Base-by-base conservation (phyloP, 2,113 vertebrate species). In the Engystomops pustulosus region DNA sequence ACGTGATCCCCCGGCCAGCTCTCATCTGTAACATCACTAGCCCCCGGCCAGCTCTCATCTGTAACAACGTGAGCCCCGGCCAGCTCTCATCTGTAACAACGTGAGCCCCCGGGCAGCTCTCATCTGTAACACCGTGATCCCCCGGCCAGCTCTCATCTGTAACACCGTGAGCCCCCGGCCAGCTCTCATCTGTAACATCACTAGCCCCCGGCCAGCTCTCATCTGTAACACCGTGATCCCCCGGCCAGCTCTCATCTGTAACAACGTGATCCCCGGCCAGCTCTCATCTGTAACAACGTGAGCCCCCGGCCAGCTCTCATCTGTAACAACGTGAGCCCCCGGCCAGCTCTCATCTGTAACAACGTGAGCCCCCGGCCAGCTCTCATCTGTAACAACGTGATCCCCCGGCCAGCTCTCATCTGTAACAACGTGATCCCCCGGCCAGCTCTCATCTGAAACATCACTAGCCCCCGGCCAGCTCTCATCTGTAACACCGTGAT, bases 251-350 rank as follows among this genome's bases (percentile, higher is more conserved):
- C 65, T 75, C 65, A 6, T 83, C n/a, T 38, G 60, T 47, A 11
- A 74, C 74, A 76, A 51, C 34, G 27, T 76, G 69, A 65, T 44
- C 44, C 6, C 11, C 62, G 11, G 53, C 81, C 81, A 84, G 41
- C 65, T 67, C 44, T 67, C 71, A 68, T n/a, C n/a, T n/a, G n/a
- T n/a, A n/a, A n/a, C n/a, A n/a, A n/a, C n/a, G n/a, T 84, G 71
- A 58, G 68, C 75, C 20, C 3, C 7, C 17, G 72, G 72, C 81
- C n/a, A 77, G 58, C 45, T 34, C 65, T 75, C 65, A 6, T 83
- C n/a, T 38, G 60, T 47, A 11, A 74, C 74, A 76, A 51, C 34
- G 27, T 76, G 69, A 65, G 3, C 12, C 8, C 62, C 7, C 8
- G 25, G 78, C 53, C 38, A 74, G 55, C 3, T 44, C n/a, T n/a